These are phyloP conservation scores for Asteroscopus sphinx DNA, from an alignment of 2,888 invertebrate species.

Conservation along the genomic window DNA sequence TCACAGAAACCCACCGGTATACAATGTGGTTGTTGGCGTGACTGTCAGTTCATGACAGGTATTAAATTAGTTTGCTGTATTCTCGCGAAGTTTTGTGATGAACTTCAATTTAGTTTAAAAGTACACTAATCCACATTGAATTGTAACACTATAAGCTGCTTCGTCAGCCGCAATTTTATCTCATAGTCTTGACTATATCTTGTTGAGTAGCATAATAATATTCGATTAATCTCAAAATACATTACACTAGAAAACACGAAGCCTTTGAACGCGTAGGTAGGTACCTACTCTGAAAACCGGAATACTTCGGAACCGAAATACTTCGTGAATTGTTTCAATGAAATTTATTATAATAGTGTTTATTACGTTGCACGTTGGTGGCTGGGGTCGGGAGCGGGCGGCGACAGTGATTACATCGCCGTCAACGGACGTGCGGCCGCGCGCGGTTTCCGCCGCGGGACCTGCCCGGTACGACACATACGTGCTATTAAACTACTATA, in stretches of 20 bases:
- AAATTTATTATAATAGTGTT: slow-evolving; percentile 8
- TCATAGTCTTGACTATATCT: not conserved
- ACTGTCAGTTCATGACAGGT: slow-evolving; percentile 13
- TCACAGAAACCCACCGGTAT: not conserved
- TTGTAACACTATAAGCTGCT: not conserved
- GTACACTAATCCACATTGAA: not conserved
- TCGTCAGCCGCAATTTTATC: not conserved
- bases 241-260: too few species aligned
- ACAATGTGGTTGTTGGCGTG: slow-evolving; percentile 3
- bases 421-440: slow-evolving; percentile 2
- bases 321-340: not conserved
- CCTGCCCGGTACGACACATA: too few species aligned
- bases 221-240: too few species aligned
- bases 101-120: slow-evolving; percentile 19
- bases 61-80: slow-evolving; percentile 7
- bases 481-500: too few species aligned
- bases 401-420: slow-evolving; percentile 5
- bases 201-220: not conserved
- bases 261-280: too few species aligned
- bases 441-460: too few species aligned
- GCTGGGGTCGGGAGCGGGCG: not conserved
- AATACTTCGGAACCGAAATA: not conserved
- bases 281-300: too few species aligned
- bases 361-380: not conserved
- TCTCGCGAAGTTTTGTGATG: slow-evolving; percentile 6